A percentile compares a stretch with the other conserved stretches of the same genome.
Conservation (phyloP, 2,113 vertebrate species). For the Paradisaea rubra region DNA sequence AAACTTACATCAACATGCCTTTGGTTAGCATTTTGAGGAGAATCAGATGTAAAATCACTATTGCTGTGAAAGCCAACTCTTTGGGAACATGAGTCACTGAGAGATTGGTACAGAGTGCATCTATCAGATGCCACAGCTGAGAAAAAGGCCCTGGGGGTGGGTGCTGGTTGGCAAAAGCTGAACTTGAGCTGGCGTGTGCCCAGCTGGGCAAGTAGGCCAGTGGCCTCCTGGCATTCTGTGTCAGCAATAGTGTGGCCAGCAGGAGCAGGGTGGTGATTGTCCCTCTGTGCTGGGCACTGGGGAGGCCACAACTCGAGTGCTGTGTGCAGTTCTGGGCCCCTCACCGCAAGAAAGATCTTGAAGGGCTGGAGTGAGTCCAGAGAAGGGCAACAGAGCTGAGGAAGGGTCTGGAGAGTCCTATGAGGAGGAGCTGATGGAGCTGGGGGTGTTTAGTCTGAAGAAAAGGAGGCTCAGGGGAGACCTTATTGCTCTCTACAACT, state of each 20-base stretch:
- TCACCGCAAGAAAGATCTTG: not conserved
- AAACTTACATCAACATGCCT: not conserved
- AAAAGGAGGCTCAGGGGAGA: not conserved
- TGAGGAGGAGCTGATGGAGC: not conserved
- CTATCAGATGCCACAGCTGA: not conserved
- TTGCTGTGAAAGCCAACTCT: not conserved
- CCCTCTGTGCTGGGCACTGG: not conserved
- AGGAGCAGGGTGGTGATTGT: not conserved
- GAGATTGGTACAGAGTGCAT: not conserved
- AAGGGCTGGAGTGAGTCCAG: accelerated
- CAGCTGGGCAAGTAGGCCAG: accelerated
- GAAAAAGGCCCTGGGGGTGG: not conserved
- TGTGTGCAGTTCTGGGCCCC: accelerated
- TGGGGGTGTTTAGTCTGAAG: not conserved
- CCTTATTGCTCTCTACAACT: not conserved
- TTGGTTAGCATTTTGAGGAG: not conserved
- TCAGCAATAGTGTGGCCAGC: not conserved
- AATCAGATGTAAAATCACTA: not conserved
- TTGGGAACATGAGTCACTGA: not conserved
- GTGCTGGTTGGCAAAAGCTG: not conserved
- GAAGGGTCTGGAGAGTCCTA: not conserved
- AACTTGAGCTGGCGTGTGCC: accelerated
- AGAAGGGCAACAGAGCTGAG: not conserved
- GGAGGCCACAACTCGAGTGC: accelerated
- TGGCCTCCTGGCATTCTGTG: not conserved